These are phyloP conservation scores for Crocuta crocuta DNA, from an alignment of 2,113 vertebrate genomes.

Conservation along the genomic window DNA sequence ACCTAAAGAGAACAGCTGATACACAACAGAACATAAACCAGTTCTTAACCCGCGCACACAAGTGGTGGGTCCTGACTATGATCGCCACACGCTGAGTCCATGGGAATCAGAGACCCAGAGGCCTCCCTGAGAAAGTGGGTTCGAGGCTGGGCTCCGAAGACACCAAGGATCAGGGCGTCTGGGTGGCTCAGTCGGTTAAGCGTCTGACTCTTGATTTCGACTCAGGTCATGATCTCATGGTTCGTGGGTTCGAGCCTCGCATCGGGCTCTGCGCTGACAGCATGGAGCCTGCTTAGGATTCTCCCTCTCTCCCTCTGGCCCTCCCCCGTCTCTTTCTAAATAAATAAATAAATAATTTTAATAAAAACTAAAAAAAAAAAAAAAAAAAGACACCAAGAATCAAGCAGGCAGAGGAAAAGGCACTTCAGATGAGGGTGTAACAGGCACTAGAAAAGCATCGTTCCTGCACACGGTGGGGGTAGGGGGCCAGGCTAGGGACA, in stretches of 20 bases:
- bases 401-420: neutral
- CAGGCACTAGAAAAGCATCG: accelerated
- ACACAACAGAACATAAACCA: neutral
- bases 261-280: no score
- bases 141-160: neutral
- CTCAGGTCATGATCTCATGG: no score
- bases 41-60: accelerated
- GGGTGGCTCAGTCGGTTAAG: no score
- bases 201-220: no score
- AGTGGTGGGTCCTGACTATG: neutral
- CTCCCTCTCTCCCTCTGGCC: no score
- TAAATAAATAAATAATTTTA: no score
- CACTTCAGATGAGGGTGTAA: neutral
- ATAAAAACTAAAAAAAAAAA: no score
- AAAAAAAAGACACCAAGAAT: neutral
- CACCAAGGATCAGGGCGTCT: neutral
- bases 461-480: neutral
- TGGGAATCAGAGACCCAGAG: neutral
- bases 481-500: neutral
- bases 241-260: no score
- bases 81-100: neutral
- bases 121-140: neutral
- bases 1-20: neutral
- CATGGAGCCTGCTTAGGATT: no score
- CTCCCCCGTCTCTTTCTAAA: no score